Evolutionary conservation across 2,888 invertebrate species (phyloP).

Genomic region (Arctia plantaginis): DNA sequence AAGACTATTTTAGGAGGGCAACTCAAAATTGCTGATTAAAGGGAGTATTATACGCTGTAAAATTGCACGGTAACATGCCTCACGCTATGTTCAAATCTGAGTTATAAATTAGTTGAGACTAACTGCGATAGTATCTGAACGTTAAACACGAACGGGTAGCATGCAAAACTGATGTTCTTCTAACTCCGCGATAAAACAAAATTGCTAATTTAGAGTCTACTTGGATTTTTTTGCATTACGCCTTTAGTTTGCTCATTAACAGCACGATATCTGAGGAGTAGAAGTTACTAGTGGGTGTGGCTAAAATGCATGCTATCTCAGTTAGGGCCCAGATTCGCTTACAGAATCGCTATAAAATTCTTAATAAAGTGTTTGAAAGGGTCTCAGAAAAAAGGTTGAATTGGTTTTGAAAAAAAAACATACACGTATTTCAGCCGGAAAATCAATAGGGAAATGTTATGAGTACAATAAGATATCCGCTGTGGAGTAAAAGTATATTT

Average conservation of each 20-base stretch:
- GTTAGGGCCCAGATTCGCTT: background rate
- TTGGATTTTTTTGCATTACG: background rate
- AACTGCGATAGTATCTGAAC: constrained; percentile 13
- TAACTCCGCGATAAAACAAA: constrained; percentile 27
- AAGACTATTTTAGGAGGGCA: constrained; percentile 26
- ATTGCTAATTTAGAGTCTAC: background rate
- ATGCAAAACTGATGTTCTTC: constrained; percentile 34
- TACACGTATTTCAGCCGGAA: background rate
- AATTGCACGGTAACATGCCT: constrained; percentile 36
- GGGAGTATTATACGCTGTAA: constrained; percentile 16
- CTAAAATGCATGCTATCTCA: background rate
- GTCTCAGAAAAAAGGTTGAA: background rate
- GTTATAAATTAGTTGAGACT: constrained; percentile 35
- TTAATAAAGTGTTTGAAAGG: background rate
- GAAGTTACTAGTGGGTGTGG: background rate
- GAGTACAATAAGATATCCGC: background rate
- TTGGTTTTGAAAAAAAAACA: background rate
- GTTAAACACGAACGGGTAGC: constrained; percentile 37
- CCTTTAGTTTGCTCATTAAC: background rate
- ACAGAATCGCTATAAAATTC: background rate
- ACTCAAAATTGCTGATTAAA: constrained; percentile 27
- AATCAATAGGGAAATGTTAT: background rate
- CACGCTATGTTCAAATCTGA: constrained; percentile 49
- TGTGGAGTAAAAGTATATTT: background rate
- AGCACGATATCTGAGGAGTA: background rate